phyloP scores from a whole-genome alignment of 2,113 vertebrate species.

The Amphilophus citrinellus region DNA sequence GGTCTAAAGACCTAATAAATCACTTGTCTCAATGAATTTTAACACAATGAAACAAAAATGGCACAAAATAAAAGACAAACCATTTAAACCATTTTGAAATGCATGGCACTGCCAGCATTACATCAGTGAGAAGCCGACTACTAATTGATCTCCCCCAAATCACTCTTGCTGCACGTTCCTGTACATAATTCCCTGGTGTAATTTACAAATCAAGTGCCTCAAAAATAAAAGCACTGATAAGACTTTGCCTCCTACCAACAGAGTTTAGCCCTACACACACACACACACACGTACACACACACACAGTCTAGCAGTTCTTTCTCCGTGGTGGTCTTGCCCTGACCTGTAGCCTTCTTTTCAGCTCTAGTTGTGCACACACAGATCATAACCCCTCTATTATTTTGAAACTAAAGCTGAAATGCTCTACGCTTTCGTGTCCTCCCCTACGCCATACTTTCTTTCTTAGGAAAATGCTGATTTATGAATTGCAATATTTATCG shows the following conservation, averaged over 20 bases:
- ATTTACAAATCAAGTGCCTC: background rate
- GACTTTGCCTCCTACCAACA: conserved; percentile 2
- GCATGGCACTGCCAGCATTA: background rate
- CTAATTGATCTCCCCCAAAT: background rate
- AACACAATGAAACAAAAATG: conserved; percentile 1
- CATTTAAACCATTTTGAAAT: conserved; percentile 5
- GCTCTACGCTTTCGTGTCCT: conserved; percentile 43
- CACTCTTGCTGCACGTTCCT: background rate
- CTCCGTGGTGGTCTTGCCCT: conserved; percentile 54
- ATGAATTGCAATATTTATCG: conserved; percentile 82
- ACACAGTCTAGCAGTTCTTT: background rate
- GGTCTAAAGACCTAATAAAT: conserved; percentile 16
- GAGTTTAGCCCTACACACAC: background rate
- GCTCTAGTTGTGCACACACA: conserved; percentile 47
- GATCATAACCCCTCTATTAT: conserved; percentile 53
- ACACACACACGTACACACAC: background rate
- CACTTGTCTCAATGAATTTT: background rate
- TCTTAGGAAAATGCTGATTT: conserved; percentile 75
- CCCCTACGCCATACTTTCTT: conserved; percentile 17
- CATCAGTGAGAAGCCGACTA: conserved; percentile 1
- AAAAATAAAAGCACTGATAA: conserved; percentile 33
- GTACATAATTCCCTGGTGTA: background rate
- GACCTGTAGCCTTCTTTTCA: conserved; percentile 63
- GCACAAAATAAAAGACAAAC: background rate
- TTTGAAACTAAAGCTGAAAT: conserved; percentile 60